phyloP scores from a whole-genome alignment of 2,797 vertebrate species.

The Lophius americanus region DNA sequence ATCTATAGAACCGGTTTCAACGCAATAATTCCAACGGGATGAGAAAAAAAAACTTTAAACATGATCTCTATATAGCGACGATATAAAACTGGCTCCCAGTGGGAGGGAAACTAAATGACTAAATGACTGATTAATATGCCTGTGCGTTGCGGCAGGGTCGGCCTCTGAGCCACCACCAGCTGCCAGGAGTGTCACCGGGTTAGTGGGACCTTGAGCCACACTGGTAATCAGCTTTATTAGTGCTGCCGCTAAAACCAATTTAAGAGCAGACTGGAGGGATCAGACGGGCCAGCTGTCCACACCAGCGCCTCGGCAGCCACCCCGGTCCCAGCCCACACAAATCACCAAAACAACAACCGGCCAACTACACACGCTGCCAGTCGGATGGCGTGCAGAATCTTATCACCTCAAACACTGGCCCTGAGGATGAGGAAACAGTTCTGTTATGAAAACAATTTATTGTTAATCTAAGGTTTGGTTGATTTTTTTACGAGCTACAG shows the following conservation, averaged over 20 bases:
- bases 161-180: constrained; percentile 79
- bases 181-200: constrained; percentile 86
- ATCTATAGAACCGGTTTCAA: no score
- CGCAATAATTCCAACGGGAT: not conserved
- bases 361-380: constrained; percentile 59
- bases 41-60: not conserved
- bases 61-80: not conserved
- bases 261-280: constrained; percentile 92
- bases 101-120: not conserved
- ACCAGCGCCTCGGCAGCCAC: constrained; percentile 71
- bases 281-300: constrained; percentile 95
- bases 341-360: constrained; percentile 68
- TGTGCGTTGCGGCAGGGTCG: constrained; percentile 16
- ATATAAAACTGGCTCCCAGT: not conserved
- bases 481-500: no score
- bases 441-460: no score
- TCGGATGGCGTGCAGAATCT: constrained; percentile 43
- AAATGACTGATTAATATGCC: constrained; percentile 6
- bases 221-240: constrained; percentile 97
- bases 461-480: no score
- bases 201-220: constrained; percentile 88
- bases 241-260: constrained; percentile 92
- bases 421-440: not conserved
- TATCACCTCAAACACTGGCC: constrained; percentile 43
- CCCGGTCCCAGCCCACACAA: constrained; percentile 52